Percentiles rank a stretch among this genome's conserved stretches.
Evolutionary conservation across 2,797 vertebrate species (phyloP).

Genomic region (Hafferia zeledoni): DNA sequence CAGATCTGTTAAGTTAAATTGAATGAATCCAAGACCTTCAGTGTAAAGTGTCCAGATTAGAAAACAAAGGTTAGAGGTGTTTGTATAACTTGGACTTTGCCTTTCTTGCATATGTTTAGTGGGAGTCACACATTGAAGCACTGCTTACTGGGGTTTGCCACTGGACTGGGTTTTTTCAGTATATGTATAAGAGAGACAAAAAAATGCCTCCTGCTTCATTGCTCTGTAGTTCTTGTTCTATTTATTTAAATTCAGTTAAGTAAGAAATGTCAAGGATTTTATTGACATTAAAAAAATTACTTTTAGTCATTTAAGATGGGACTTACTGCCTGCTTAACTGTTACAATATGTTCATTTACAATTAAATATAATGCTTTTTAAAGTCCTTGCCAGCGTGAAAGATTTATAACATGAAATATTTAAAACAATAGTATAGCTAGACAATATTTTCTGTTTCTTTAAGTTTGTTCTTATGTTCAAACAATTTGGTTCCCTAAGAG

Average conservation of each 20-base stretch:
- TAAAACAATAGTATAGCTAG: not conserved
- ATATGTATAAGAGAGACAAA: not conserved
- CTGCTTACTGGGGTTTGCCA: not conserved
- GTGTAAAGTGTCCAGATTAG: not conserved
- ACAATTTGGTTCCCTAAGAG: not conserved
- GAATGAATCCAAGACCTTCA: not conserved
- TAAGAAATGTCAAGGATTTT: not conserved
- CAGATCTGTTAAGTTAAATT: not conserved
- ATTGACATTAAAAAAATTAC: not conserved
- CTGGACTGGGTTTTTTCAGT: not conserved
- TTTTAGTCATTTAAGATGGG: not conserved
- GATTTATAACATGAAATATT: not conserved
- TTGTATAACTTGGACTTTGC: not conserved
- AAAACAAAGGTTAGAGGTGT: not conserved
- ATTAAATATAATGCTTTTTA: not conserved
- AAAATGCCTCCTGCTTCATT: not conserved
- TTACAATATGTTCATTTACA: not conserved
- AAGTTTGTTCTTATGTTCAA: not conserved
- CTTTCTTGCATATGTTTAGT: not conserved
- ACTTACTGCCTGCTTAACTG: not conserved
- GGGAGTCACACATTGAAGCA: not conserved
- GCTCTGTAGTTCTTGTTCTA: not conserved
- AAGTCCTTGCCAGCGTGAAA: not conserved
- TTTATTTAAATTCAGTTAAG: not conserved
- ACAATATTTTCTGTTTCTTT: not conserved